Percentiles rank a stretch among this genome's conserved stretches.
Evolutionary conservation across 2,113 vertebrate species (phyloP).

Genomic region (Osmerus eperlanus): DNA sequence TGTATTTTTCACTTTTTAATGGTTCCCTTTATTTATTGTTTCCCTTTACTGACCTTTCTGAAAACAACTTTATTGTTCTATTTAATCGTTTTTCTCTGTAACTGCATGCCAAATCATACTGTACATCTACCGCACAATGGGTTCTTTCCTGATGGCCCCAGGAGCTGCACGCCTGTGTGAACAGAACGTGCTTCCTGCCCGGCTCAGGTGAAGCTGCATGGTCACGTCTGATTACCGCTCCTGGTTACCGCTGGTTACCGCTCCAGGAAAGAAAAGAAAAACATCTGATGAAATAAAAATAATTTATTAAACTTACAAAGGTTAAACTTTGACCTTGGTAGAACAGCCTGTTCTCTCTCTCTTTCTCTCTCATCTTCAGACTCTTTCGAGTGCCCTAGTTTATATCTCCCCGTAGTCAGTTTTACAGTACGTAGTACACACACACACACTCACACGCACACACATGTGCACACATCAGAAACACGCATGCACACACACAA

Average conservation of each 20-base stretch:
- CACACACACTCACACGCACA: constrained; percentile 28
- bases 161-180: too few species aligned
- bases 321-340: constrained; percentile 81
- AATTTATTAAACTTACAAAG: constrained; percentile 91
- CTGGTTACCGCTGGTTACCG: neutral
- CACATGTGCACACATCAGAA: constrained; percentile 38
- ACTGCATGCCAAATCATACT: constrained; percentile 39
- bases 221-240: neutral
- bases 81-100: neutral
- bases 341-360: constrained; percentile 73
- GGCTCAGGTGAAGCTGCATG: constrained; percentile 18
- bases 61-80: neutral
- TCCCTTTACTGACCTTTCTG: neutral
- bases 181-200: neutral
- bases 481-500: constrained; percentile 49
- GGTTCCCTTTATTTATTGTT: neutral
- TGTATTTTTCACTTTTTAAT: constrained; percentile 6
- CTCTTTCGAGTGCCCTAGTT: constrained; percentile 65
- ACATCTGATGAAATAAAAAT: constrained; percentile 75
- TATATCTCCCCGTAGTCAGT: constrained; percentile 70
- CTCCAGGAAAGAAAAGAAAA: constrained; percentile 29
- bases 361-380: constrained; percentile 58
- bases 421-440: constrained; percentile 53
- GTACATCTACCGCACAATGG: constrained; percentile 5
- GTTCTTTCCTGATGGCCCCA: too few species aligned